phyloP scores from a whole-genome alignment of 2,113 vertebrate species.

The Prionailurus viverrinus region DNA sequence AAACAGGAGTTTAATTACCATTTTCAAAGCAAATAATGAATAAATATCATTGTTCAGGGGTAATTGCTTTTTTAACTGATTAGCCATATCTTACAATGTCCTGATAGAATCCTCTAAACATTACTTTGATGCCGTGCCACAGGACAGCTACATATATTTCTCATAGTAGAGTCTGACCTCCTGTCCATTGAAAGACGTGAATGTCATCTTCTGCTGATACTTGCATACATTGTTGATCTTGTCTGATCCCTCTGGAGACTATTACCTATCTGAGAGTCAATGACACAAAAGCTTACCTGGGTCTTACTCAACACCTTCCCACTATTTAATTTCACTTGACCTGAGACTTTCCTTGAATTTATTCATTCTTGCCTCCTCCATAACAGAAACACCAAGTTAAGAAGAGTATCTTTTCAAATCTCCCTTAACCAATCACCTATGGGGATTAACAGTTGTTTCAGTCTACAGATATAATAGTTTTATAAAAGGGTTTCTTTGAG shows the following conservation, averaged over 20 bases:
- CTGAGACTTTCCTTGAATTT: neutral
- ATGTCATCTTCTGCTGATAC: neutral
- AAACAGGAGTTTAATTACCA: neutral
- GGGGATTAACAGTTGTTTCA: neutral
- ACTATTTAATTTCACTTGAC: neutral
- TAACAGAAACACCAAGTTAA: neutral
- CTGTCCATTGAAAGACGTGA: neutral
- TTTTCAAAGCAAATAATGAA: neutral
- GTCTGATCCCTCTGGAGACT: neutral
- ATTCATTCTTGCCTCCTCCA: neutral
- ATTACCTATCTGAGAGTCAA: neutral
- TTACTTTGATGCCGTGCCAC: fast-evolving
- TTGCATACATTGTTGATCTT: neutral
- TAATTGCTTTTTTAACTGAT: neutral
- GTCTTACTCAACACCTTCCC: neutral
- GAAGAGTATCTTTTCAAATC: neutral
- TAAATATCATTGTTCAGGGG: neutral
- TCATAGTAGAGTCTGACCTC: neutral
- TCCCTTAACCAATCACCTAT: neutral
- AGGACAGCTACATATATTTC: neutral
- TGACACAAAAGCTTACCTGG: neutral
- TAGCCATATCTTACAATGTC: neutral
- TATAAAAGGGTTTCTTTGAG: neutral
- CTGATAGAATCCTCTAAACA: neutral
- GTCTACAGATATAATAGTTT: neutral